phyloP scores from a whole-genome alignment of 2,888 invertebrate species.

The Pyralis farinalis region DNA sequence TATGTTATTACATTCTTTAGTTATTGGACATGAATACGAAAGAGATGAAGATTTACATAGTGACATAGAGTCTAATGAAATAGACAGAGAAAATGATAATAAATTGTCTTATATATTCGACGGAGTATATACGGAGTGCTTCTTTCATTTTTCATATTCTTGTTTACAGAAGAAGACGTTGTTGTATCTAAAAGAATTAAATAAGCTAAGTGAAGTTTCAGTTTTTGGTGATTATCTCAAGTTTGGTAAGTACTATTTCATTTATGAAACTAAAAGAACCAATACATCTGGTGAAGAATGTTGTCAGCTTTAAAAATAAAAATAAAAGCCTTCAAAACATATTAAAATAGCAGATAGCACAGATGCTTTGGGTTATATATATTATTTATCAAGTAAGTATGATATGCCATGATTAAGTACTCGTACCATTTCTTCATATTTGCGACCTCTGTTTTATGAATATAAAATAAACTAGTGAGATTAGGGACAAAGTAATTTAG shows the following conservation, averaged over 20 bases:
- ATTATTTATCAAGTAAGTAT: too few relatives aligned
- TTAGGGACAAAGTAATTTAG: too few relatives aligned
- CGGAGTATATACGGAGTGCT: slow-evolving; percentile 78
- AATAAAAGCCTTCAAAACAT: too few relatives aligned
- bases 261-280: too few relatives aligned
- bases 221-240: slow-evolving; percentile 79
- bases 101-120: slow-evolving; percentile 60
- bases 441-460: too few relatives aligned
- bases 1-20: slow-evolving; percentile 27
- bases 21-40: slow-evolving; percentile 20
- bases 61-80: slow-evolving; percentile 8
- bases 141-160: slow-evolving; percentile 75
- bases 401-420: too few relatives aligned
- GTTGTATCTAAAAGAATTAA: slow-evolving; percentile 77
- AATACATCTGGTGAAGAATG: too few relatives aligned
- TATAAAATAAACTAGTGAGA: too few relatives aligned
- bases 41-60: slow-evolving; percentile 13
- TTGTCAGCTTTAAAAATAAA: too few relatives aligned
- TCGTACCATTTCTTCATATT: too few relatives aligned
- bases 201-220: slow-evolving; percentile 74
- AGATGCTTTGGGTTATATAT: too few relatives aligned
- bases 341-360: too few relatives aligned
- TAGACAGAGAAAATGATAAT: slow-evolving; percentile 21
- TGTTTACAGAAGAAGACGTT: slow-evolving; percentile 82
- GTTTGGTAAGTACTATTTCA: slow-evolving; percentile 57